Evolutionary conservation across 2,113 vertebrate genomes (phyloP).

Genomic region (Dissostichus mawsoni): DNA sequence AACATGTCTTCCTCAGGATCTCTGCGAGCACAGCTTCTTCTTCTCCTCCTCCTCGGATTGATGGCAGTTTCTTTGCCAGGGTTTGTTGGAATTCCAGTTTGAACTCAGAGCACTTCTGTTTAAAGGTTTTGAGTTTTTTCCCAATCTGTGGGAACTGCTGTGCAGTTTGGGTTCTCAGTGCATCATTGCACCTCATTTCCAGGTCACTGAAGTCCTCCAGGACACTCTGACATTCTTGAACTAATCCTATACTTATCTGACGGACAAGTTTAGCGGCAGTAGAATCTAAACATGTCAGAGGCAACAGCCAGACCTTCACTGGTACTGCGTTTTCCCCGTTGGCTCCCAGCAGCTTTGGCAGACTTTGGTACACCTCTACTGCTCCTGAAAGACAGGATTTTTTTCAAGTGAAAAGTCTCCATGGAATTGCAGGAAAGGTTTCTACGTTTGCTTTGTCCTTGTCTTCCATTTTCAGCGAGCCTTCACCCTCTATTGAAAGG

Average conservation of each 20-base stretch:
- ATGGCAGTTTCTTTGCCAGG: constrained; percentile 42
- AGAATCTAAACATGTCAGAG: constrained; percentile 63
- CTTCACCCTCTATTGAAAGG: no score
- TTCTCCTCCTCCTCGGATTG: constrained; percentile 59
- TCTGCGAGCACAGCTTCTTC: constrained; percentile 55
- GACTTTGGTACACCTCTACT: constrained; percentile 62
- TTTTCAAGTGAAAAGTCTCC: constrained; percentile 64
- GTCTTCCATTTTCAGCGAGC: neutral
- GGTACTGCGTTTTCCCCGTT: constrained; percentile 68
- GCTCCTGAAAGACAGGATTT: constrained; percentile 66
- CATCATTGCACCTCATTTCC: constrained; percentile 68
- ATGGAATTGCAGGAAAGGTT: constrained; percentile 60
- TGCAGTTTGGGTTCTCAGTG: neutral
- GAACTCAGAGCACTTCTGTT: constrained; percentile 34
- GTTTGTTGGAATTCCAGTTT: constrained; percentile 30
- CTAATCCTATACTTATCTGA: constrained; percentile 55
- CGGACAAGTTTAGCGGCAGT: constrained; percentile 57
- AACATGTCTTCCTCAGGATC: constrained; percentile 23
- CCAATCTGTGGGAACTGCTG: constrained; percentile 59
- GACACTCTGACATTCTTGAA: constrained; percentile 35
- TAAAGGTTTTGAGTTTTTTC: constrained; percentile 49
- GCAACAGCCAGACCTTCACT: constrained; percentile 74
- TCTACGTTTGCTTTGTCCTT: neutral
- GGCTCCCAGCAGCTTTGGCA: constrained; percentile 56
- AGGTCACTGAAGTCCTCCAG: constrained; percentile 53